Evolutionary conservation across 2,888 invertebrate species (phyloP).

Genomic region (Epinotia nisella): DNA sequence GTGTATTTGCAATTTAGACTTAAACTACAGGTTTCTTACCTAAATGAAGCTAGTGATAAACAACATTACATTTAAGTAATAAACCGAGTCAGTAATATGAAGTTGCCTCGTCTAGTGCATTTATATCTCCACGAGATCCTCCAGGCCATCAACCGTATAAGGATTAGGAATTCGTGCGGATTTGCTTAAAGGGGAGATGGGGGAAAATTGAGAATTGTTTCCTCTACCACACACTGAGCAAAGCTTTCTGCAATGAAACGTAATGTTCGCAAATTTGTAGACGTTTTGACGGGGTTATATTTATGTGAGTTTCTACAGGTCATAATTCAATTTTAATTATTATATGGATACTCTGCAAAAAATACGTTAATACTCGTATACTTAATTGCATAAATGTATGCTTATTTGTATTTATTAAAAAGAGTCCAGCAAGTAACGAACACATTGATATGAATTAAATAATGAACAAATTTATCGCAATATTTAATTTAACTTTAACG

Average conservation of each 20-base stretch:
- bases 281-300: background rate
- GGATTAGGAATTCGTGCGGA: conserved; percentile 78
- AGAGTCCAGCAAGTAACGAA: background rate
- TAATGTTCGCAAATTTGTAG: conserved; percentile 57
- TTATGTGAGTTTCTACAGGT: background rate
- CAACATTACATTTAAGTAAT: background rate
- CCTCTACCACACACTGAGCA: conserved; percentile 68
- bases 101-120: conserved; percentile 50
- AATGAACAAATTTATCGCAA: background rate
- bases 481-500: too few relatives aligned
- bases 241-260: conserved; percentile 62
- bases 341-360: background rate
- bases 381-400: too few relatives aligned
- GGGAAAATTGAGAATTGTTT: conserved; percentile 78
- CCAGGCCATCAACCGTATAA: conserved; percentile 69
- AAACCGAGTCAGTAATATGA: background rate
- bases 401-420: background rate
- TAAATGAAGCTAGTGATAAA: conserved; percentile 6
- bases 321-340: background rate
- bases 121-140: conserved; percentile 64
- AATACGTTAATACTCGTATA: too few relatives aligned
- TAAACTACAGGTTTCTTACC: background rate
- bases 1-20: background rate
- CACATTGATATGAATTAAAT: background rate
- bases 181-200: conserved; percentile 75